A percentile compares a stretch with the other conserved stretches of the same genome.
Conservation (phyloP, 2,888 invertebrate species). For the Galerucella pusilla region DNA sequence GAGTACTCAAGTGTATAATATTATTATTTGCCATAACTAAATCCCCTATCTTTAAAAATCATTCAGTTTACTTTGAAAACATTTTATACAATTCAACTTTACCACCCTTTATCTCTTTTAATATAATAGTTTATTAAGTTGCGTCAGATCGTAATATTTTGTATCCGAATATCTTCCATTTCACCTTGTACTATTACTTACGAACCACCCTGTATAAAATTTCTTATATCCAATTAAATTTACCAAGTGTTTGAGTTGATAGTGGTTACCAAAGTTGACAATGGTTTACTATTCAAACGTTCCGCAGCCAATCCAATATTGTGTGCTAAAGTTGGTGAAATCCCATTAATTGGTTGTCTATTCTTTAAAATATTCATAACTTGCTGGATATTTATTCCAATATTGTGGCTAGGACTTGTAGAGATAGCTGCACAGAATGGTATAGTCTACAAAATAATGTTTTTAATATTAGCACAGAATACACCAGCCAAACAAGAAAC, state of each 20-base stretch:
- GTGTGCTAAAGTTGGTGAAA: constrained; percentile 64
- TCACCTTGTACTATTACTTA: too few species aligned
- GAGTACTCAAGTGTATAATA: neutral
- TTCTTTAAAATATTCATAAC: constrained; percentile 64
- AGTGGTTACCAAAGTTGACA: constrained; percentile 59
- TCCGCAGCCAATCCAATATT: constrained; percentile 64
- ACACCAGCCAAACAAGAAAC: too few species aligned
- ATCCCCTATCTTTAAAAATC: too few species aligned
- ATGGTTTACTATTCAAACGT: constrained; percentile 56
- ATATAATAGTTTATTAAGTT: too few species aligned
- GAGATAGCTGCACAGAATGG: constrained; percentile 74
- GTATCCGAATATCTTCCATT: too few species aligned
- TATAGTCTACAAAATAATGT: constrained; percentile 69
- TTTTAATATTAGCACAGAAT: neutral
- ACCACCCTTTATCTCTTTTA: too few species aligned
- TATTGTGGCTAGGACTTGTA: constrained; percentile 72
- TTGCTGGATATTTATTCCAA: constrained; percentile 75
- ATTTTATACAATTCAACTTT: neutral
- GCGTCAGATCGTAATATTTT: too few species aligned
- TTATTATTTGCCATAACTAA: too few species aligned
- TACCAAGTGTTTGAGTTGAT: constrained; percentile 58
- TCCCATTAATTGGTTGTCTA: constrained; percentile 55
- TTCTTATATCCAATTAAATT: constrained; percentile 1
- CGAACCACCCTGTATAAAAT: neutral
- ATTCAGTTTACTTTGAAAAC: neutral